These are phyloP conservation scores for Chamaetylas fuelleborni DNA, from an alignment of 2,113 vertebrate genomes.

Conservation along the genomic window DNA sequence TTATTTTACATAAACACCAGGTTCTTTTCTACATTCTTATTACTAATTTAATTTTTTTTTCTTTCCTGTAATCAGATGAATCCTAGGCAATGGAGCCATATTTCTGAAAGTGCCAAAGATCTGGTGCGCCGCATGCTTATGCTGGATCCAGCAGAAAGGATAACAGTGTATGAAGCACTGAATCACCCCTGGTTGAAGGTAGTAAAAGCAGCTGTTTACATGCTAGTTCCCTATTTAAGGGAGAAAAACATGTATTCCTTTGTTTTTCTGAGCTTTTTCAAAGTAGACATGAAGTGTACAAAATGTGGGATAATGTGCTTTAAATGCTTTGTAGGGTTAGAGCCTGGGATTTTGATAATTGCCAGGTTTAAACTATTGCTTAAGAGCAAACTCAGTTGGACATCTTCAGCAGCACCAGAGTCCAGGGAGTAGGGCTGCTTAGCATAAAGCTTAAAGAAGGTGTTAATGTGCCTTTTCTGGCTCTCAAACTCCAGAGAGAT, in stretches of 20 bases:
- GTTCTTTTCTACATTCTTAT: neutral
- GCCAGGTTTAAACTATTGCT: neutral
- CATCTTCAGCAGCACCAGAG: neutral
- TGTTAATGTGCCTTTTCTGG: neutral
- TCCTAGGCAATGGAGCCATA: conserved; percentile 96
- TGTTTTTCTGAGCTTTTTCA: neutral
- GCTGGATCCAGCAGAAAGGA: conserved; percentile 97
- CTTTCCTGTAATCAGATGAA: conserved; percentile 84
- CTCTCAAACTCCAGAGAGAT: neutral
- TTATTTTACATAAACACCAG: neutral
- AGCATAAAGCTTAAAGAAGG: neutral
- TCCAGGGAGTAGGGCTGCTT: neutral
- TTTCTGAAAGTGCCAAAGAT: conserved; percentile 99
- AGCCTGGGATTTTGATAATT: neutral
- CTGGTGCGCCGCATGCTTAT: conserved; percentile 98
- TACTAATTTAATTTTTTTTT: neutral
- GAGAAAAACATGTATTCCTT: neutral
- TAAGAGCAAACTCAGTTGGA: neutral
- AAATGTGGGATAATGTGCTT: neutral
- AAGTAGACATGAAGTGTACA: neutral
- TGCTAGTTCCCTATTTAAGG: neutral
- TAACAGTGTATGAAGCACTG: conserved; percentile 98
- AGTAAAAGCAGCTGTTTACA: neutral
- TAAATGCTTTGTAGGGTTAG: neutral
- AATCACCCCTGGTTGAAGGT: conserved; percentile 99